Evolutionary conservation across 2,888 invertebrate species (phyloP).

Genomic region (Netelia melanura): DNA sequence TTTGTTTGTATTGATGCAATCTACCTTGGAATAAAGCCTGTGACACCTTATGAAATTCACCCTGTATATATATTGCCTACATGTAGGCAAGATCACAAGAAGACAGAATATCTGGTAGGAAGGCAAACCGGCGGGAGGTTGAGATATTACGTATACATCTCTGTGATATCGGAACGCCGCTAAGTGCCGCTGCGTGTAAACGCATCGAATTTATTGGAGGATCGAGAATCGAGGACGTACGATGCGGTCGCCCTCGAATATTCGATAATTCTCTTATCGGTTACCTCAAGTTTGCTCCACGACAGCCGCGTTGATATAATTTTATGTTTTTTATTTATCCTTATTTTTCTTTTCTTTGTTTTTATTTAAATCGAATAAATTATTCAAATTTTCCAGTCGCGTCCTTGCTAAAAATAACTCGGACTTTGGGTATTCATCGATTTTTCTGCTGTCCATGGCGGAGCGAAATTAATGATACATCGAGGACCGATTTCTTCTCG

Average conservation of each 20-base stretch:
- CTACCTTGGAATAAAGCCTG: too few species aligned
- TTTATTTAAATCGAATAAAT: conserved; percentile 30
- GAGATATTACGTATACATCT: conserved; percentile 60
- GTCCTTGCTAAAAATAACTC: conserved; percentile 14
- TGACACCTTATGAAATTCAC: not conserved
- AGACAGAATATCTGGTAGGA: conserved; percentile 37
- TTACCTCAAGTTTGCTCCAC: conserved; percentile 11
- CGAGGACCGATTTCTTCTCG: not conserved
- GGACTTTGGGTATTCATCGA: not conserved
- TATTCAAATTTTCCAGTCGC: not conserved
- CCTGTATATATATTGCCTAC: not conserved
- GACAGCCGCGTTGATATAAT: conserved; percentile 1
- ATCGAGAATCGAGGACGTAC: conserved; percentile 62
- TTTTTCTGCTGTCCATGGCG: too few species aligned
- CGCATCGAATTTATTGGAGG: conserved; percentile 78
- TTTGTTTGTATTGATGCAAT: too few species aligned
- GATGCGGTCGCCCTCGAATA: conserved; percentile 34
- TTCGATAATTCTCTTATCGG: conserved; percentile 59
- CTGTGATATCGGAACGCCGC: conserved; percentile 64
- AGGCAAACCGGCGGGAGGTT: conserved; percentile 40
- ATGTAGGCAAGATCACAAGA: conserved; percentile 26
- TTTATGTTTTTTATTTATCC: not conserved
- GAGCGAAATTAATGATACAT: too few species aligned
- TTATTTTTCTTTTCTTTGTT: not conserved
- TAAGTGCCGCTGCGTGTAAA: conserved; percentile 80